A percentile compares a stretch with the other conserved stretches of the same genome.
These are phyloP conservation scores for Galago senegalensis DNA, from an alignment of 2,797 vertebrate species.

Conservation along the genomic window DNA sequence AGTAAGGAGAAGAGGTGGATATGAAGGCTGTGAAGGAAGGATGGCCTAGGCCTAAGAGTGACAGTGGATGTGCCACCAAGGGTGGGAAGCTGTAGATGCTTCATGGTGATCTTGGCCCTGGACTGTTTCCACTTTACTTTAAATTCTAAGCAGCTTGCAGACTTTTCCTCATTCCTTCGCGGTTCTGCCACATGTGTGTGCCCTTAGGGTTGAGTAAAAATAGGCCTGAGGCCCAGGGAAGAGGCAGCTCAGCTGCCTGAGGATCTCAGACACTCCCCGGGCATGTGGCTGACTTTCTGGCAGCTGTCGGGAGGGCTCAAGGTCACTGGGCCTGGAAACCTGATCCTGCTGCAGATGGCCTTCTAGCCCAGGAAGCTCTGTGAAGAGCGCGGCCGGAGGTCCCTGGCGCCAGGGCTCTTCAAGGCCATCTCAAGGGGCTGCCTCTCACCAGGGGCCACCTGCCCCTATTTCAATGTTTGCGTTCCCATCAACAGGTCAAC, in stretches of 20 bases:
- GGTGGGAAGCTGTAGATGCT: not conserved
- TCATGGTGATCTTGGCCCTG: not conserved
- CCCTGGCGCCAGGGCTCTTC: conserved; percentile 37
- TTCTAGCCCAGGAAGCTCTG: conserved; percentile 21
- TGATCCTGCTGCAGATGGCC: conserved; percentile 51
- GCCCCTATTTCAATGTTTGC: not conserved
- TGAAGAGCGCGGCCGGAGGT: not conserved
- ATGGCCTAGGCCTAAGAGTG: not conserved
- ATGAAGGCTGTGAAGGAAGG: not conserved
- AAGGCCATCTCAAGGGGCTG: not conserved
- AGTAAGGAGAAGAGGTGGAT: not conserved
- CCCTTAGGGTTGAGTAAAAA: conserved; percentile 70
- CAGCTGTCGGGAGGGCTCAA: conserved; percentile 69
- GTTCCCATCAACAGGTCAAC: conserved; percentile 46
- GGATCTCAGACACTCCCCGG: conserved; percentile 65
- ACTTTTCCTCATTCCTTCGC: conserved; percentile 50
- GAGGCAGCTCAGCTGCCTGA: conserved; percentile 74
- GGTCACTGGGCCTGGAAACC: conserved; percentile 74
- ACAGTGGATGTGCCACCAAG: rapidly evolving
- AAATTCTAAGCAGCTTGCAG: not conserved
- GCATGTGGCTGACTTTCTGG: conserved; percentile 60
- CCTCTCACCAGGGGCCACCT: conserved; percentile 16
- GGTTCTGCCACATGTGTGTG: conserved; percentile 57
- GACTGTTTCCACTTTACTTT: not conserved
- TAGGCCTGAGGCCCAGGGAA: conserved; percentile 57